These are phyloP conservation scores for Zele albiditarsus DNA, from an alignment of 2,888 invertebrate species.

Conservation along the genomic window DNA sequence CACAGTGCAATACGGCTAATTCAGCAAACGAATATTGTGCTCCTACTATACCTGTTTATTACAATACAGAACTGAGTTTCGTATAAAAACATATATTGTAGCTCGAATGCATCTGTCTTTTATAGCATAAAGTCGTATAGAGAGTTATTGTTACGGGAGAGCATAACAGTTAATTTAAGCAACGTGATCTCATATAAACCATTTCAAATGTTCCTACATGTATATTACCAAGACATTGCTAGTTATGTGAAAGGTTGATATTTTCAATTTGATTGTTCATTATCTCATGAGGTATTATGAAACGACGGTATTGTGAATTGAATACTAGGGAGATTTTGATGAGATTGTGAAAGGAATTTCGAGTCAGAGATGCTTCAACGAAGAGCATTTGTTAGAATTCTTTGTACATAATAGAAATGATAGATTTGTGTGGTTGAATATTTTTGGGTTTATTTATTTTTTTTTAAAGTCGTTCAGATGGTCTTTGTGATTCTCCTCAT, in stretches of 20 bases:
- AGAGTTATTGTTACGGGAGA: background rate
- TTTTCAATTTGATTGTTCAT: background rate
- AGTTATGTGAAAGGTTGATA: background rate
- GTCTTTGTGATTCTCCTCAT: too few species aligned
- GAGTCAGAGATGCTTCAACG: too few species aligned
- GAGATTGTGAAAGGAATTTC: too few species aligned
- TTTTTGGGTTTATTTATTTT: too few species aligned
- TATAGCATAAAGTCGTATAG: background rate
- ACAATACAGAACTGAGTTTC: background rate
- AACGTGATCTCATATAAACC: background rate
- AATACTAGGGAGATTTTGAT: too few species aligned
- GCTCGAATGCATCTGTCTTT: background rate
- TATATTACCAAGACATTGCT: background rate
- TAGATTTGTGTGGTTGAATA: too few species aligned
- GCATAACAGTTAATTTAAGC: background rate
- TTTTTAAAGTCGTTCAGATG: too few species aligned
- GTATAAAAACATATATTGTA: background rate
- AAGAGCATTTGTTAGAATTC: too few species aligned
- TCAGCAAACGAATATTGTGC: background rate
- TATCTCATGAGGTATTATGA: background rate
- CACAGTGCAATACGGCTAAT: background rate
- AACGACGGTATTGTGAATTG: background rate
- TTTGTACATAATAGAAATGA: too few species aligned
- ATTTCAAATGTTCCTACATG: background rate
- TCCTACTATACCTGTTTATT: background rate